Percentiles rank a stretch among this genome's conserved stretches.
These are phyloP conservation scores for Neuroscelio doddi DNA, from an alignment of 2,888 invertebrate species.

Conservation along the genomic window DNA sequence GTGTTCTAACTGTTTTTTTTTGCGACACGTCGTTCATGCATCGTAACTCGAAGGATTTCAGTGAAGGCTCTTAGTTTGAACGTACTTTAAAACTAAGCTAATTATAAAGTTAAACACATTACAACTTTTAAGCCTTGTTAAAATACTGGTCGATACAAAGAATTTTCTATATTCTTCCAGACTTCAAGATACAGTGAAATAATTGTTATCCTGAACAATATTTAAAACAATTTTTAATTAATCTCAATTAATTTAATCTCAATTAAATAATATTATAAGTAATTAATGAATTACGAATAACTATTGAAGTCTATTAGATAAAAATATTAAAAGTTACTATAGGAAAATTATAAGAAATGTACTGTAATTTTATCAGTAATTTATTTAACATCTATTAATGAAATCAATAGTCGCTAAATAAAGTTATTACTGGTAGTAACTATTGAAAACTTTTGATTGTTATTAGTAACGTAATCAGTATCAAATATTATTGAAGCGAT, in stretches of 20 bases:
- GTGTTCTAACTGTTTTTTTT: no score
- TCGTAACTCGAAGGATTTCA: slow-evolving; percentile 7
- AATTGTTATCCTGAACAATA: background rate
- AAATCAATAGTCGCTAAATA: no score
- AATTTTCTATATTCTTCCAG: background rate
- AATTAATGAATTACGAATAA: no score
- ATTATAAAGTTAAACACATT: slow-evolving; percentile 12
- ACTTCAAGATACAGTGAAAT: background rate
- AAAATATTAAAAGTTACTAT: no score
- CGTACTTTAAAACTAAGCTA: slow-evolving; percentile 19
- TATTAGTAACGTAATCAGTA: no score
- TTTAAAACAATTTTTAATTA: background rate
- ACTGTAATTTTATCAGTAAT: background rate
- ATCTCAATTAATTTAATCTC: no score
- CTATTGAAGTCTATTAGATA: no score
- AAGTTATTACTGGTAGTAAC: no score
- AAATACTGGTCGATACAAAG: background rate
- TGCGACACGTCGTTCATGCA: background rate
- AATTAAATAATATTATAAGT: background rate
- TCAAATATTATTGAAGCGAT: no score
- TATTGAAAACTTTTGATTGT: no score
- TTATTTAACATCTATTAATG: no score
- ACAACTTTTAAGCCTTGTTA: slow-evolving; percentile 7
- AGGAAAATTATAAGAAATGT: background rate
- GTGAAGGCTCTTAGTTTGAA: background rate